phyloP scores from a whole-genome alignment of 1,140 invertebrate genomes.

The Pectinophora gossypiella region DNA sequence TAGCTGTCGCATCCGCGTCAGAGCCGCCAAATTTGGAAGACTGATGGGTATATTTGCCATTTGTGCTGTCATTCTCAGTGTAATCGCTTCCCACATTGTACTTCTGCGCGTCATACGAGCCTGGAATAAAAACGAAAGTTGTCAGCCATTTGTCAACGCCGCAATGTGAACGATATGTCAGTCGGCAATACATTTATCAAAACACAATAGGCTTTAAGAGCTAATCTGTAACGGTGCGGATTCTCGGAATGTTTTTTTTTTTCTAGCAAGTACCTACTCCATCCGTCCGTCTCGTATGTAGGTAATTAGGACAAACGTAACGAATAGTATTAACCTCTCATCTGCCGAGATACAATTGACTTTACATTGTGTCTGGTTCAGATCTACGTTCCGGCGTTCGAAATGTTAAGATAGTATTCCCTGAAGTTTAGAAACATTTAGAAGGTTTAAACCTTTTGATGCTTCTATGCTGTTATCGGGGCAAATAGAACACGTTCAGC shows the following conservation, averaged over 20 bases:
- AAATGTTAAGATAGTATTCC: no score
- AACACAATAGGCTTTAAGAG: constrained; percentile 38
- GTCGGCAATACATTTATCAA: constrained; percentile 44
- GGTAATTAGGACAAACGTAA: neutral
- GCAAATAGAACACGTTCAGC: no score
- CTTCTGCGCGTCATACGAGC: constrained; percentile 61
- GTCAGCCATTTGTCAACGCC: constrained; percentile 55
- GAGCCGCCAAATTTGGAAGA: constrained; percentile 34
- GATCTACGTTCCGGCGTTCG: no score
- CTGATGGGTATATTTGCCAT: constrained; percentile 35
- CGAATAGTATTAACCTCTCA: no score
- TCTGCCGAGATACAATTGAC: no score
- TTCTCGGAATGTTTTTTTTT: constrained; percentile 30
- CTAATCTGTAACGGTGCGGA: constrained; percentile 25
- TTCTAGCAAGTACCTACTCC: no score
- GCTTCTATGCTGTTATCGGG: no score
- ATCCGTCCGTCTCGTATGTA: neutral
- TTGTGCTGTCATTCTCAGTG: constrained; percentile 32
- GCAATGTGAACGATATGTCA: constrained; percentile 36
- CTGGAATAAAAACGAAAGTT: constrained; percentile 71
- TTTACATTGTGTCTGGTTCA: no score
- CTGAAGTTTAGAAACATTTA: no score
- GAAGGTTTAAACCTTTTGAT: no score
- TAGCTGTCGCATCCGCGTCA: constrained; percentile 27
- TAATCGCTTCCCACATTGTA: constrained; percentile 60